Evolutionary conservation across 2,888 invertebrate genomes (phyloP).

Genomic region (Temnothorax rugatulus): DNA sequence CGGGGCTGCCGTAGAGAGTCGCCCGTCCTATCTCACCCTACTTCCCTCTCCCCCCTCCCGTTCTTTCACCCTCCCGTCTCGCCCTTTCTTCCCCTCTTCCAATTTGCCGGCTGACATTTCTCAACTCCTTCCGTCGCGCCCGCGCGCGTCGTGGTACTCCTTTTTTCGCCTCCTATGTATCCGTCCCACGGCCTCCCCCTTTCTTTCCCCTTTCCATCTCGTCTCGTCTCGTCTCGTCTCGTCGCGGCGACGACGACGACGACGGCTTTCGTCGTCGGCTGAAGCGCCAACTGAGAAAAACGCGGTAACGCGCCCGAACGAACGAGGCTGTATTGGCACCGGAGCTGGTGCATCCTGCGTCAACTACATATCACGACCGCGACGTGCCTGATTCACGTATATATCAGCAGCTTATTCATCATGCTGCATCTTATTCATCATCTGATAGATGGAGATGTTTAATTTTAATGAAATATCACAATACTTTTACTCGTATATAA

Average conservation of each 20-base stretch:
- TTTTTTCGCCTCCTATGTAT: constrained; percentile 18
- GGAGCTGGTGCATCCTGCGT: constrained; percentile 38
- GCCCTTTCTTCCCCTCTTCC: constrained; percentile 67
- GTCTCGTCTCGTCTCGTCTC: constrained; percentile 10
- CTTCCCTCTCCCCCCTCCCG: constrained; percentile 37
- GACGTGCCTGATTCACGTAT: neutral
- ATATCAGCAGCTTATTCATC: neutral
- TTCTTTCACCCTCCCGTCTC: neutral
- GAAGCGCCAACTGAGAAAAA: constrained; percentile 54
- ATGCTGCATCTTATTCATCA: neutral
- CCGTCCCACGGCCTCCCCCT: constrained; percentile 10
- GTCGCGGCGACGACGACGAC: constrained; percentile 30
- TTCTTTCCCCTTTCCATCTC: neutral
- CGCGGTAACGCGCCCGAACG: constrained; percentile 59
- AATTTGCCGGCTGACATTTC: constrained; percentile 83
- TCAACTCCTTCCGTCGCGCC: constrained; percentile 69
- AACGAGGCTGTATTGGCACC: constrained; percentile 26
- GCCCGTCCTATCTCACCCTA: constrained; percentile 52
- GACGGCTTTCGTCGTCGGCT: constrained; percentile 58
- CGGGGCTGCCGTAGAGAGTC: constrained; percentile 82
- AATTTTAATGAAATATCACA: constrained; percentile 5
- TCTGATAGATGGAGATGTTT: neutral
- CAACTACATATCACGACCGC: constrained; percentile 14
- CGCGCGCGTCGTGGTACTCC: constrained; percentile 55
- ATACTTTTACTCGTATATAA: neutral